Evolutionary conservation across 2,888 invertebrate genomes (phyloP), one percentile per base, ranked within the genome.

Genomic region (Halocaridina rubra): DNA sequence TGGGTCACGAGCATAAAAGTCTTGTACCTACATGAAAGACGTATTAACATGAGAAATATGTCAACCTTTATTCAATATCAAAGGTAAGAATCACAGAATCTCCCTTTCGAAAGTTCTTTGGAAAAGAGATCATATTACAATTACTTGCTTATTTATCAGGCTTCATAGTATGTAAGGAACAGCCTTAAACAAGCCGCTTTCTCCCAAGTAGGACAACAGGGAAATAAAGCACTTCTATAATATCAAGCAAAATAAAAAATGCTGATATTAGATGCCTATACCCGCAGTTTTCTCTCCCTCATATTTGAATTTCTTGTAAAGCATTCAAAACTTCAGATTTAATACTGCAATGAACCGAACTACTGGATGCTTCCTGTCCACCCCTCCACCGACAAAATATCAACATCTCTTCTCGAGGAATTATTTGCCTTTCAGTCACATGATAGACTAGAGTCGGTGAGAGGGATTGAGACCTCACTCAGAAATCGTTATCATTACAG

Each of bases 401-500:
- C n/a, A n/a, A n/a, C n/a, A n/a, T n/a, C 33, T 27, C 33, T 30
- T 61, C 16, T 24, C 29, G 61, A 59, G 61, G 10, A 24, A 61
- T 61, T 19, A 33, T 24, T 22, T n/a, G 64, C 16, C 64, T 80
- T 46, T 59, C 57, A 32, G 32, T 74, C 13, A 32, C 39, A 27
- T 27, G 39, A 39, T 29, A 80, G 33, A 61, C 80, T 74, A 80
- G 39, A 33, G 61, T 39, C 61, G 74, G 80, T 33, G 72, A 80
- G 29, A 29, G 33, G 19, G 32, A 72, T 16, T 32, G 5, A 33
- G 61, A 64, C 74, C 74, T n/a, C 24, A 84, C 78, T 84, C 82
- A 84, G 59, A 84, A 81, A 57, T 86, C 86, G 74, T 81, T 81
- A 16, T 86, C 86, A 75, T 78, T 81, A 33, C 86, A 86, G 67